phyloP scores from a whole-genome alignment of 1,140 invertebrate genomes.

The Rhyacophila brunnea region DNA sequence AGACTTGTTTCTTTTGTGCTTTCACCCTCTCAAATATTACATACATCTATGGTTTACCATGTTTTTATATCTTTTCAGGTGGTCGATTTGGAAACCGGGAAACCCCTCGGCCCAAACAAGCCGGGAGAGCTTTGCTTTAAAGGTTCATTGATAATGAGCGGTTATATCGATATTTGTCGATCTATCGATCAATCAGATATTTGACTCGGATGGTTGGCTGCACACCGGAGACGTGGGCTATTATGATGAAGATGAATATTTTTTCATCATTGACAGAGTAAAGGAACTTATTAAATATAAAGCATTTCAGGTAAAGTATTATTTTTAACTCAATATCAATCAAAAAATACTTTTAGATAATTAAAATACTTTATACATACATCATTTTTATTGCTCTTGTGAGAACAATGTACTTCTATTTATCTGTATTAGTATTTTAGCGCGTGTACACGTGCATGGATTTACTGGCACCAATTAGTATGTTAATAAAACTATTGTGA shows the following conservation, averaged over 20 bases:
- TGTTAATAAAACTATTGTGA: too few species aligned
- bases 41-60: too few species aligned
- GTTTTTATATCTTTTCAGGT: constrained; percentile 43
- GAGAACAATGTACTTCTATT: too few species aligned
- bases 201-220: constrained; percentile 73
- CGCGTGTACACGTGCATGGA: too few species aligned
- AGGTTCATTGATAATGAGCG: constrained; percentile 61
- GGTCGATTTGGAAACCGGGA: constrained; percentile 54
- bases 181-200: constrained; percentile 62
- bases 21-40: too few species aligned
- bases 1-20: too few species aligned
- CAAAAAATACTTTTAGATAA: too few species aligned
- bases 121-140: constrained; percentile 64
- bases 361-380: too few species aligned
- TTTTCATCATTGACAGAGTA: constrained; percentile 71
- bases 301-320: constrained; percentile 62
- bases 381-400: too few species aligned
- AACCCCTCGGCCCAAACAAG: constrained; percentile 55
- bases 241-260: constrained; percentile 65
- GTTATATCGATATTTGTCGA: constrained; percentile 63
- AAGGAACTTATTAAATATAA: constrained; percentile 84
- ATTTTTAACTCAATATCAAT: neutral
- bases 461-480: too few species aligned
- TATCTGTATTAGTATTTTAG: too few species aligned
- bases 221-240: constrained; percentile 79